Evolutionary conservation across 2,888 invertebrate species (phyloP).

Genomic region (Liopterus haemorrhoidalis): DNA sequence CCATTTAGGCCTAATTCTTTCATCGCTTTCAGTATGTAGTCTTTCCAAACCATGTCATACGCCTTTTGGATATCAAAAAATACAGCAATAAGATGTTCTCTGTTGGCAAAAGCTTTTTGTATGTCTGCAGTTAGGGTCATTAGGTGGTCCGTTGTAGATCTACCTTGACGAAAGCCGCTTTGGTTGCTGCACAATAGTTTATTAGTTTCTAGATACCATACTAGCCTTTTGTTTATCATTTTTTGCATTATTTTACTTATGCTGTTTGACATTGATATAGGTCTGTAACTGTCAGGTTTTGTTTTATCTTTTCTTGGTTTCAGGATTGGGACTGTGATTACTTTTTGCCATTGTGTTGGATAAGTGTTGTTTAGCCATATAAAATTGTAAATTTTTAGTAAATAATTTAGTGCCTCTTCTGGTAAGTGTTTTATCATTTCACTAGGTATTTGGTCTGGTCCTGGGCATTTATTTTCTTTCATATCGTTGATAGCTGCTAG

Average conservation of each 20-base stretch:
- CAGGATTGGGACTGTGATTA: background rate
- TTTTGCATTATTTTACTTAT: constrained; percentile 1
- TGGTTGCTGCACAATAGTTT: no score
- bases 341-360: background rate
- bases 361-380: background rate
- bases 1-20: no score
- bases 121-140: background rate
- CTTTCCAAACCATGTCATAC: background rate
- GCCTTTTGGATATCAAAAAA: constrained; percentile 3
- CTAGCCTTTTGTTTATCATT: constrained; percentile 1
- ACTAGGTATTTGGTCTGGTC: constrained; percentile 1
- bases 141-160: constrained; percentile 3
- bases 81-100: background rate
- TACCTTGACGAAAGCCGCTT: background rate
- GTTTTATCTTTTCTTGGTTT: constrained; percentile 7
- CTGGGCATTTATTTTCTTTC: background rate
- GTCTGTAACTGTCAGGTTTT: background rate
- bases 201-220: constrained; percentile 6
- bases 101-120: background rate
- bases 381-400: background rate
- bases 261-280: constrained; percentile 2
- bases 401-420: background rate
- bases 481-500: background rate
- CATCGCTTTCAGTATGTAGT: background rate
- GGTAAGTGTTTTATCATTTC: constrained; percentile 3